phyloP scores from a whole-genome alignment of 2,888 invertebrate species.

The Ectropis crepuscularia region DNA sequence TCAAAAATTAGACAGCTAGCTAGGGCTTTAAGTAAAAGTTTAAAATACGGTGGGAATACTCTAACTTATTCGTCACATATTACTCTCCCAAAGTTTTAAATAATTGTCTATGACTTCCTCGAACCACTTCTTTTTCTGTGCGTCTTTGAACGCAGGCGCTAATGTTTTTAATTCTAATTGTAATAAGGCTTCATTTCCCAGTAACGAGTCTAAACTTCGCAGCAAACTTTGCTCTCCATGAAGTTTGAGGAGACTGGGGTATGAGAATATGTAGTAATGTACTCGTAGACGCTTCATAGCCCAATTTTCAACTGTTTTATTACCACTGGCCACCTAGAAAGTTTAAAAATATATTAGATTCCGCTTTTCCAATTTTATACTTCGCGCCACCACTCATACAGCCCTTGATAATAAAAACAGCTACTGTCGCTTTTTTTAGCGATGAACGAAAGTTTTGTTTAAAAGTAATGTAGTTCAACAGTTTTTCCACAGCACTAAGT shows the following conservation, averaged over 20 bases:
- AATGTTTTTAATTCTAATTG: slow-evolving; percentile 92
- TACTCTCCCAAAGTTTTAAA: slow-evolving; percentile 95
- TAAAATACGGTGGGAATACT: background rate
- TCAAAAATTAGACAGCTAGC: too few species aligned
- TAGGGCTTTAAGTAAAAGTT: too few species aligned
- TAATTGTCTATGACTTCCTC: slow-evolving; percentile 95
- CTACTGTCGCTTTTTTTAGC: background rate
- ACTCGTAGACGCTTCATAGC: slow-evolving; percentile 88
- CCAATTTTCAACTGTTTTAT: slow-evolving; percentile 91
- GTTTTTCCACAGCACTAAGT: too few species aligned
- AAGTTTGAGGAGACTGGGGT: slow-evolving; percentile 91
- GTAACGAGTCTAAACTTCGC: slow-evolving; percentile 88
- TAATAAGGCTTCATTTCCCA: slow-evolving; percentile 93
- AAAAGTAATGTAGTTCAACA: too few species aligned
- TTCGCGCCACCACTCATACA: too few species aligned
- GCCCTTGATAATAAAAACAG: too few species aligned
- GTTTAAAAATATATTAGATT: slow-evolving; percentile 8
- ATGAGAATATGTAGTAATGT: slow-evolving; percentile 92
- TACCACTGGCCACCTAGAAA: slow-evolving; percentile 89
- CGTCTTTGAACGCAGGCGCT: slow-evolving; percentile 91
- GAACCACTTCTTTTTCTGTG: slow-evolving; percentile 91
- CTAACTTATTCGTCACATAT: slow-evolving; percentile 86
- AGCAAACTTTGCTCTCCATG: slow-evolving; percentile 91
- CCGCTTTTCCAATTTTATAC: too few species aligned
- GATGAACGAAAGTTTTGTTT: background rate